Conservation (phyloP, 2,888 invertebrate species). For the Drosophila percnosoma region DNA sequence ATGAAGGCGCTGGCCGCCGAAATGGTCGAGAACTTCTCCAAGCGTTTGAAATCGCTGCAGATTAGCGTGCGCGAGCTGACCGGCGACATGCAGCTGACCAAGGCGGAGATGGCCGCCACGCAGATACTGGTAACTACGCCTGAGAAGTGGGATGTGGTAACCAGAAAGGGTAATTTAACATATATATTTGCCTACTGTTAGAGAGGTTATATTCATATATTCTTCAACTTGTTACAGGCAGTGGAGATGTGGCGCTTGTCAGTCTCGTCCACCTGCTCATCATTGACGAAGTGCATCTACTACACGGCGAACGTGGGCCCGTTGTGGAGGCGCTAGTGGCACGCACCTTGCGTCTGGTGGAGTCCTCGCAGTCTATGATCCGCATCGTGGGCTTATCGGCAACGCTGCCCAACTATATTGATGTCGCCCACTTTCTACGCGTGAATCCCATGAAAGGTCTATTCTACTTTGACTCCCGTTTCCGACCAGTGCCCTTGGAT, state of each 20-base stretch:
- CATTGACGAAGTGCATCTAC: conserved; percentile 97
- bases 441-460: conserved; percentile 96
- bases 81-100: conserved; percentile 98
- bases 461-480: conserved; percentile 97
- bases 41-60: conserved; percentile 90
- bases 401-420: conserved; percentile 98
- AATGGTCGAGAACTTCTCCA: conserved; percentile 97
- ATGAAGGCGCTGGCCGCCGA: conserved; percentile 99
- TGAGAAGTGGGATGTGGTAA: conserved; percentile 99
- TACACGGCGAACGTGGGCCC: conserved; percentile 98
- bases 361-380: conserved; percentile 96
- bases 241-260: conserved; percentile 94
- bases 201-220: background rate
- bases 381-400: conserved; percentile 98
- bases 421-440: conserved; percentile 96
- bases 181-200: too few relatives aligned
- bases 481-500: conserved; percentile 97
- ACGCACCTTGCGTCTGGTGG: conserved; percentile 95
- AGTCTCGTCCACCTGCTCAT: conserved; percentile 96
- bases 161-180: conserved; percentile 90
- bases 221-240: conserved; percentile 83
- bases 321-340: conserved; percentile 99
- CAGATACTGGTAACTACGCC: conserved; percentile 99
- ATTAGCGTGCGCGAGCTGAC: conserved; percentile 96
- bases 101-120: conserved; percentile 96